phyloP scores from a whole-genome alignment of 2,113 vertebrate species.

The Amphiprion percula region DNA sequence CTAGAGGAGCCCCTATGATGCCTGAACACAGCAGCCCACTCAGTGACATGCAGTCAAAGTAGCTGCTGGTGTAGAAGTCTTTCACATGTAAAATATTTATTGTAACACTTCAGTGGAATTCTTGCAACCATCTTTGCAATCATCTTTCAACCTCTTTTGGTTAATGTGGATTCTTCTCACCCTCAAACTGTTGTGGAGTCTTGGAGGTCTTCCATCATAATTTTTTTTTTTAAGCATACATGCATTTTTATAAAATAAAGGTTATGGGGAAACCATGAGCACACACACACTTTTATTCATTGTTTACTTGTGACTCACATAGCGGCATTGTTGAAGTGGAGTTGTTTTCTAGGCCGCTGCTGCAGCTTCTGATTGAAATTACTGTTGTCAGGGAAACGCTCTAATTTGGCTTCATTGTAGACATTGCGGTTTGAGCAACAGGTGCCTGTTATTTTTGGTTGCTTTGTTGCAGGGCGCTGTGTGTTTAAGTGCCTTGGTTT shows the following conservation, averaged over 20 bases:
- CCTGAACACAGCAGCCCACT: conserved; percentile 13
- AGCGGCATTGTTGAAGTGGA: conserved; percentile 56
- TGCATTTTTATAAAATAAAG: conserved; percentile 11
- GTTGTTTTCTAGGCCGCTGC: conserved; percentile 71
- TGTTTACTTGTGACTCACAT: conserved; percentile 51
- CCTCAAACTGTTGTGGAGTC: background rate
- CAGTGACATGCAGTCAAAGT: conserved; percentile 5
- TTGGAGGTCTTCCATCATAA: conserved; percentile 16
- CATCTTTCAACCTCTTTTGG: conserved; percentile 31
- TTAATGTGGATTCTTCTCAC: conserved; percentile 16
- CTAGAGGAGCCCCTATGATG: conserved; percentile 80
- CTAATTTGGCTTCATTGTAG: conserved; percentile 84
- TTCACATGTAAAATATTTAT: conserved; percentile 16
- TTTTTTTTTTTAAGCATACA: background rate
- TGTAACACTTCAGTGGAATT: conserved; percentile 22
- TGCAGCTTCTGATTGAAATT: conserved; percentile 76
- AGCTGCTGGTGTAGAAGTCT: background rate
- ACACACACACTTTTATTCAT: conserved; percentile 8
- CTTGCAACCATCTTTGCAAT: conserved; percentile 23
- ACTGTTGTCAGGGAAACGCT: conserved; percentile 80
- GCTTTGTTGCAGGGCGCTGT: conserved; percentile 64
- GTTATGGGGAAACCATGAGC: background rate
- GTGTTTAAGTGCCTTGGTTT: conserved; percentile 1
- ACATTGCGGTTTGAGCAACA: conserved; percentile 84
- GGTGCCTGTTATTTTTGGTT: conserved; percentile 83